Conservation (phyloP, 2,113 vertebrate species). For the Monopterus albus region DNA sequence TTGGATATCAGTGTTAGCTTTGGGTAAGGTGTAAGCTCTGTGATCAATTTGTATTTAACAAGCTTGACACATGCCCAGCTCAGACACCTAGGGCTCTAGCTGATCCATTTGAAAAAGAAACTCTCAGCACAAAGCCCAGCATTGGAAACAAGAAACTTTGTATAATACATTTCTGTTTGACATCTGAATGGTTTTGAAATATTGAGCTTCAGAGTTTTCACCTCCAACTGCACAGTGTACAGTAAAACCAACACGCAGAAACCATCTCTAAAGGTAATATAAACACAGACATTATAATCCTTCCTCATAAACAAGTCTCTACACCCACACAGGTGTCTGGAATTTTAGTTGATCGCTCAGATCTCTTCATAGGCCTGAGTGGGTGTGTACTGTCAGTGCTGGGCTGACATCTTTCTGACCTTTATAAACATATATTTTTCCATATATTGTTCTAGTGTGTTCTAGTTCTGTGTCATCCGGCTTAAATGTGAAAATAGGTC, state of each 20-base stretch:
- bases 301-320: neutral
- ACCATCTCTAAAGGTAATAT: neutral
- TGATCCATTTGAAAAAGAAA: constrained; percentile 55
- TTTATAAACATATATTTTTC: neutral
- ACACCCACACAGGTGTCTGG: neutral
- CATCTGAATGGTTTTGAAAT: constrained; percentile 18
- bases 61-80: constrained; percentile 30
- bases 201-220: constrained; percentile 9
- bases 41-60: constrained; percentile 38
- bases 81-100: constrained; percentile 21
- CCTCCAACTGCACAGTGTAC: constrained; percentile 2
- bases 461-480: too few relatives aligned
- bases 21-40: constrained; percentile 26
- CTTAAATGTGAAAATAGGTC: too few relatives aligned
- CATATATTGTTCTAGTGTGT: neutral
- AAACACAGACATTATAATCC: neutral
- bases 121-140: constrained; percentile 13
- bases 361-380: neutral
- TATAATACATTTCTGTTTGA: neutral
- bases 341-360: neutral
- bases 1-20: constrained; percentile 12
- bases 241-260: neutral
- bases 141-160: constrained; percentile 8
- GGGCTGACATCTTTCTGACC: neutral
- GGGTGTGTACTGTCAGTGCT: neutral